Evolutionary conservation across 2,113 vertebrate genomes (phyloP).

Genomic region (Theropithecus gelada): DNA sequence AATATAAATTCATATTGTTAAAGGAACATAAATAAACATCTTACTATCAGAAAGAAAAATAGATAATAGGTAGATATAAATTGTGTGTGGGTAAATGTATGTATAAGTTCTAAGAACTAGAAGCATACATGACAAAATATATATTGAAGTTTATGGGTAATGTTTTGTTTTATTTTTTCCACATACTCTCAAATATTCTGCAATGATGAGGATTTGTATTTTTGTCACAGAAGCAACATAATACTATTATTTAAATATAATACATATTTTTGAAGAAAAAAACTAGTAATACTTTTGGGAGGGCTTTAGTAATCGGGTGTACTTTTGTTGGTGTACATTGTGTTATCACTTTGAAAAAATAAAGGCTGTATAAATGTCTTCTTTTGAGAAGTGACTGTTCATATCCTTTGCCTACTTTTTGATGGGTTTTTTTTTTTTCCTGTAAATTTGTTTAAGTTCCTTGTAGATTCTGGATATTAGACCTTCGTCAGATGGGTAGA

Average conservation of each 20-base stretch:
- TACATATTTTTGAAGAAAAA: background rate
- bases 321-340: fast-evolving
- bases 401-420: no score
- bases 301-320: background rate
- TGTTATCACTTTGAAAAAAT: background rate
- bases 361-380: no score
- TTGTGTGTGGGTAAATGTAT: background rate
- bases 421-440: no score
- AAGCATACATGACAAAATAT: background rate
- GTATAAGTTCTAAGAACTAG: background rate
- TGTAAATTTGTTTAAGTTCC: no score
- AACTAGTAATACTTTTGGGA: background rate
- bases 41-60: background rate
- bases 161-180: background rate
- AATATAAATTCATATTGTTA: background rate
- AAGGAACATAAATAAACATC: background rate
- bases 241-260: background rate
- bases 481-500: no score
- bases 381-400: no score
- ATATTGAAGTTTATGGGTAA: background rate
- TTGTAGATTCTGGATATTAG: no score
- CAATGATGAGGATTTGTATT: background rate
- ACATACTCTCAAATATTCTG: background rate
- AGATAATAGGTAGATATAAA: background rate
- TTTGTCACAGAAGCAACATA: background rate